Conservation (phyloP, 2,113 vertebrate genomes). For the Pimephales promelas region DNA sequence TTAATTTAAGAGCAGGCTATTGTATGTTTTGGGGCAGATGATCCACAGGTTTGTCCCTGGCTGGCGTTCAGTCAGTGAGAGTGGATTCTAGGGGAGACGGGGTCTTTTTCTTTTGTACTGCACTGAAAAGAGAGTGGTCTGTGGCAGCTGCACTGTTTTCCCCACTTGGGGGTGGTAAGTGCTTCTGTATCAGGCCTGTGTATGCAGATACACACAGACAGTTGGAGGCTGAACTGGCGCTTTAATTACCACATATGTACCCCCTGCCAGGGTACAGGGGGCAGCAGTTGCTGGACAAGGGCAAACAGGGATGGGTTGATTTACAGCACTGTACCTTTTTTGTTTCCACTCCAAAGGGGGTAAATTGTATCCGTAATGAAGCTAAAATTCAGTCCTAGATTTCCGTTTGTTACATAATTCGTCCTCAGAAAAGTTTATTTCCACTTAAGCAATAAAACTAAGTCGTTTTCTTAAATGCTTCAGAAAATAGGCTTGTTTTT, state of each 20-base stretch:
- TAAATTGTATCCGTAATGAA: conserved; percentile 14
- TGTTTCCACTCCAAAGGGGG: conserved; percentile 17
- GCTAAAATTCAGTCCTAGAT: not conserved
- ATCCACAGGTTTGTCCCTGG: conserved; percentile 29
- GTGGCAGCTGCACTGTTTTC: conserved; percentile 86
- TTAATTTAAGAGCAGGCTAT: conserved; percentile 47
- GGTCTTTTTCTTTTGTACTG: conserved; percentile 72
- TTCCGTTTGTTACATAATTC: not conserved
- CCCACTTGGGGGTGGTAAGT: conserved; percentile 98
- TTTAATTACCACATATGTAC: conserved; percentile 55
- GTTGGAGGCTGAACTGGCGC: conserved; percentile 1
- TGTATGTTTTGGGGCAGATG: conserved; percentile 41
- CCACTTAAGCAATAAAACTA: not conserved
- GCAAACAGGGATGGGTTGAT: conserved; percentile 42
- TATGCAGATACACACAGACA: conserved; percentile 42
- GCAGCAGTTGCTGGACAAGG: conserved; percentile 43
- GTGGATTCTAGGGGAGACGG: conserved; percentile 64
- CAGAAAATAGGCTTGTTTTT: not conserved
- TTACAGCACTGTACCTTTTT: conserved; percentile 38
- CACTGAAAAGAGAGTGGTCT: conserved; percentile 74
- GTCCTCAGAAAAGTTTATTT: not conserved
- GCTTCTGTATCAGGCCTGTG: conserved; percentile 79
- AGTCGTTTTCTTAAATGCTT: not conserved
- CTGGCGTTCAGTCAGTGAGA: conserved; percentile 33
- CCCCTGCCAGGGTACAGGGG: conserved; percentile 39